Base-by-base conservation (phyloP, 2,113 vertebrate genomes). In the Herpailurus yagouaroundi region DNA sequence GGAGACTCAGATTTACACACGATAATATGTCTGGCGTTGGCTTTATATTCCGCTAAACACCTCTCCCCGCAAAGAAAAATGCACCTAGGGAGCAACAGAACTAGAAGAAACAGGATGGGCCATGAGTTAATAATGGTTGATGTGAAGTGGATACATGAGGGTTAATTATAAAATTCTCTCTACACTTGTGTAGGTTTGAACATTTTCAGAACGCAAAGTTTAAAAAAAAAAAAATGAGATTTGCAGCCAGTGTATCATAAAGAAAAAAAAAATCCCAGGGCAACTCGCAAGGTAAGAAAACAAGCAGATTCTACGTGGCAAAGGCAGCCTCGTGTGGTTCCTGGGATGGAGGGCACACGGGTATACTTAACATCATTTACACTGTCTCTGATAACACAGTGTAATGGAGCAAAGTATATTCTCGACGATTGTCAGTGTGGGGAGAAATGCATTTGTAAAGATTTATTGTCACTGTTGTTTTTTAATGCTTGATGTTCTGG, bases 361-460 rank as follows among this genome's bases (percentile, higher is more conserved):
- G 1, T 69, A 27, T 66, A 38, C 93, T 96, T 89, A 15, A 94
- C 74, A 94, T 82, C 1, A 0, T 48, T 82, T 96, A 81, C 19
- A 55, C 7, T 89, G 8, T 91, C 89, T 89, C 1, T 36, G 73
- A 52, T 45, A 92, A 85, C 10, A 94, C 4, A 52, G 1, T 60
- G 4, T 74, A 80, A 96, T 66, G 29, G 66, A 63, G n/a, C n/a
- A 76, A 97, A 92, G 69, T 7, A 55, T 80, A 6, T 57, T 87
- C 81, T 74, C 80, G 91, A 60, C 33, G 57, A 80, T 66, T 94
- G n/a, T 94, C 33, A 94, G 7, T 31, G 13, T 63, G 60, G 73
- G 29, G 89, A 97, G 77, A 90, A 97, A 96, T 45, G 15, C 52
- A 95, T 79, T 82, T 50, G 13, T 64, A 80, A 90, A 87, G 31